phyloP scores from a whole-genome alignment of 2,113 vertebrate species.

The Gallinago paraguaiae region DNA sequence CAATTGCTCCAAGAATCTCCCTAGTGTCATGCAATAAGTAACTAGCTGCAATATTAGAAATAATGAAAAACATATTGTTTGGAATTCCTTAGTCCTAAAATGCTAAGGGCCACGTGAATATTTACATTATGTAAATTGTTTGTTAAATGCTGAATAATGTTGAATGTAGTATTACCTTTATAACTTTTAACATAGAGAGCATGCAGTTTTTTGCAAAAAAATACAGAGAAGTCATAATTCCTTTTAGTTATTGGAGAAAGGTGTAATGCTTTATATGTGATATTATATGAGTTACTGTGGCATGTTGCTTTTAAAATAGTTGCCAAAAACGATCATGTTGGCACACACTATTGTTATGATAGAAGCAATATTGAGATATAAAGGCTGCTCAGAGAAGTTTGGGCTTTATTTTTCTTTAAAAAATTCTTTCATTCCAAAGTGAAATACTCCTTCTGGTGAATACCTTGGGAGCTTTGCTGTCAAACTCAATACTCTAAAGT shows the following conservation, averaged over 20 bases:
- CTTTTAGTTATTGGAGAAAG: not conserved
- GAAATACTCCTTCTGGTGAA: not conserved
- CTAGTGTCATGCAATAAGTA: not conserved
- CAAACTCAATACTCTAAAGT: not conserved
- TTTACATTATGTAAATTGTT: conserved; percentile 25
- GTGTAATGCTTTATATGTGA: not conserved
- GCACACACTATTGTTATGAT: not conserved
- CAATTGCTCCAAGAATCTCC: not conserved
- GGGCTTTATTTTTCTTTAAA: not conserved
- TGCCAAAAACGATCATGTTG: not conserved
- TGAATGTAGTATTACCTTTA: not conserved
- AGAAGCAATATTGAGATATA: not conserved
- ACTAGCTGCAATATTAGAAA: conserved; percentile 3
- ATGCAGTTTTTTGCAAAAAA: not conserved
- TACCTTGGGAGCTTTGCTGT: not conserved
- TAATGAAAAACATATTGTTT: not conserved
- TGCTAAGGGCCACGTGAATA: conserved; percentile 11
- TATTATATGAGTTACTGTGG: not conserved
- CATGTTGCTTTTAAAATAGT: not conserved
- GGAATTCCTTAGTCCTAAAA: not conserved
- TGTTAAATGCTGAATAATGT: conserved; percentile 22
- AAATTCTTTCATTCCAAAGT: not conserved
- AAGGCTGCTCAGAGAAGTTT: not conserved
- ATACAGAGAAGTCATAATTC: not conserved
- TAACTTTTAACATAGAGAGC: not conserved